These are phyloP conservation scores for Andrena trimmerana DNA, from an alignment of 2,888 invertebrate genomes.

Conservation along the genomic window DNA sequence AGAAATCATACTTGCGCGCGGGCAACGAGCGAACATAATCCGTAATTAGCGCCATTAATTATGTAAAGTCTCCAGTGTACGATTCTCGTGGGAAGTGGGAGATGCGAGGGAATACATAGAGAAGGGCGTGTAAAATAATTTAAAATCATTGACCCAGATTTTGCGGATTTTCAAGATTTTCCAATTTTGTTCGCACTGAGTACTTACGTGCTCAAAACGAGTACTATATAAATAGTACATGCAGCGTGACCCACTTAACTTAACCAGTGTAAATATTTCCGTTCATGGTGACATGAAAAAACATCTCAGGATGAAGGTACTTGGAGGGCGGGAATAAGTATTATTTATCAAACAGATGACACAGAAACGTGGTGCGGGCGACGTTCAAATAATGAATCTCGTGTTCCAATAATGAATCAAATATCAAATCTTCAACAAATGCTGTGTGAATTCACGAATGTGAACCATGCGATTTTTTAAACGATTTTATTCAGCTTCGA, in stretches of 20 bases:
- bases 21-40: background rate
- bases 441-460: too few species aligned
- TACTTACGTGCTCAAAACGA: background rate
- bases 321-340: too few species aligned
- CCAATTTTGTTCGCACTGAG: background rate
- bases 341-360: too few species aligned
- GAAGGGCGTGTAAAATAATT: background rate
- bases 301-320: too few species aligned
- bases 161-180: background rate
- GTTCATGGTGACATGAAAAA: too few species aligned
- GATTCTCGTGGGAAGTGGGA: constrained; percentile 1
- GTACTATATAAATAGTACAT: background rate
- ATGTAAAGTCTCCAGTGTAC: constrained; percentile 19
- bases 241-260: background rate
- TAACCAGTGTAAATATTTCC: too few species aligned
- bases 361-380: too few species aligned
- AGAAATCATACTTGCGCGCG: background rate
- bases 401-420: too few species aligned
- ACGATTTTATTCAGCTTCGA: too few species aligned
- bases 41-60: constrained; percentile 33
- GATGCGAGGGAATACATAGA: background rate
- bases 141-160: background rate
- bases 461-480: too few species aligned
- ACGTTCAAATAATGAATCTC: too few species aligned
- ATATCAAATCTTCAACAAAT: too few species aligned